Evolutionary conservation across 2,797 vertebrate species (phyloP), one percentile per base, ranked within the genome.

Genomic region (Tapera naevia): DNA sequence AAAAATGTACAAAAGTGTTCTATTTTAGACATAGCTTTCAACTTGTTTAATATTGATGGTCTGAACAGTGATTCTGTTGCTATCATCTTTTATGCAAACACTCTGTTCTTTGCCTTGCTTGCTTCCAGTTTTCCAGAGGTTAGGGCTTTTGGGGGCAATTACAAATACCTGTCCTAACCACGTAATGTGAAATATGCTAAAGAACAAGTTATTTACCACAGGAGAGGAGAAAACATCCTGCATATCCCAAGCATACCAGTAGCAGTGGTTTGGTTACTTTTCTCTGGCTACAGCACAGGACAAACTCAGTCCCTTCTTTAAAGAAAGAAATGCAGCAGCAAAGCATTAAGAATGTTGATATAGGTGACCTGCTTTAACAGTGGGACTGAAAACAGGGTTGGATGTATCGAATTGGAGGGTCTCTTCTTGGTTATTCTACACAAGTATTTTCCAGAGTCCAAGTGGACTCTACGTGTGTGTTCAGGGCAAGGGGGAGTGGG

Each of bases 401-500:
- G 48, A 71, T 65, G n/a, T 88, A 27, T 56, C 65, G 62, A 57
- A 72, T 62, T n/a, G 16, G 50, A 79, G 18, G 7, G 13, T 45
- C 11, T 60, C 35, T 65, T 66, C 22, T n/a, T 78, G 46, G n/a
- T 60, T 57, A 53, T 73, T 78, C 32, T 30, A 35, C 24, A 2
- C 4, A 81, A 61, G 13, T 43, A 15, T 56, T 56, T 57, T n/a
- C 48, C 1, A 0, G n/a, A 51, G 73, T 84, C 46, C 17, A 48
- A 86, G 35, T 24, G 17, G 23, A 17, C 30, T 78, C 32, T 53
- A 5, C 33, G 17, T 45, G 21, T 61, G 19, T 28, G 18, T 25
- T 58, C 0, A 7, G 48, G 14, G 4, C 17, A 5, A 17, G 30
- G 8, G 53, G 3, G 17, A 45, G 18, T 16, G 6, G 14, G 12